phyloP scores from a whole-genome alignment of 2,113 vertebrate species.

The Oxyura jamaicensis region DNA sequence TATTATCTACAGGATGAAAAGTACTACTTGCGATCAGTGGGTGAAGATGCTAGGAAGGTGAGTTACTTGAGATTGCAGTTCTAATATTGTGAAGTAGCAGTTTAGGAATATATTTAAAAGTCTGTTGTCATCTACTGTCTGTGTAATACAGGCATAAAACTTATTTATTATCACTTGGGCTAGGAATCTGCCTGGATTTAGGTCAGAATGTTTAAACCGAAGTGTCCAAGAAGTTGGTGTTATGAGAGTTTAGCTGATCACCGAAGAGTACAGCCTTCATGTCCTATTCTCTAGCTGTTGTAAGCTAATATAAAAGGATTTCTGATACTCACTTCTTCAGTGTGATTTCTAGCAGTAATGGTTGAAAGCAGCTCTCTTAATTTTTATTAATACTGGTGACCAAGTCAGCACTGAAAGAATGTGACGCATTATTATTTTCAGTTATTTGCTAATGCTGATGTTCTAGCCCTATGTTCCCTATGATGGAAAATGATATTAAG shows the following conservation, averaged over 20 bases:
- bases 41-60: conserved; percentile 92
- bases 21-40: conserved; percentile 94
- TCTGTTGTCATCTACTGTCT: neutral
- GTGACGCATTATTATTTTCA: neutral
- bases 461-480: fast-evolving
- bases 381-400: neutral
- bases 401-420: neutral
- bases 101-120: neutral
- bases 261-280: neutral
- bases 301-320: neutral
- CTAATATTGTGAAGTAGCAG: neutral
- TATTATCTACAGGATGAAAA: conserved; percentile 86
- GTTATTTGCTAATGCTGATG: neutral
- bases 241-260: neutral
- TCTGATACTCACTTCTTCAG: neutral
- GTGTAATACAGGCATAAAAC: neutral
- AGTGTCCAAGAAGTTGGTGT: neutral
- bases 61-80: conserved; percentile 12
- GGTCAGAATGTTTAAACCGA: neutral
- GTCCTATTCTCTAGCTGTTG: neutral
- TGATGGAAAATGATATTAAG: neutral
- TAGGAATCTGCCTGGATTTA: neutral
- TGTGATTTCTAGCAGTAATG: neutral
- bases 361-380: neutral
- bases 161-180: neutral